Conservation (phyloP, 1,140 invertebrate species). For the Microplitis demolitor region DNA sequence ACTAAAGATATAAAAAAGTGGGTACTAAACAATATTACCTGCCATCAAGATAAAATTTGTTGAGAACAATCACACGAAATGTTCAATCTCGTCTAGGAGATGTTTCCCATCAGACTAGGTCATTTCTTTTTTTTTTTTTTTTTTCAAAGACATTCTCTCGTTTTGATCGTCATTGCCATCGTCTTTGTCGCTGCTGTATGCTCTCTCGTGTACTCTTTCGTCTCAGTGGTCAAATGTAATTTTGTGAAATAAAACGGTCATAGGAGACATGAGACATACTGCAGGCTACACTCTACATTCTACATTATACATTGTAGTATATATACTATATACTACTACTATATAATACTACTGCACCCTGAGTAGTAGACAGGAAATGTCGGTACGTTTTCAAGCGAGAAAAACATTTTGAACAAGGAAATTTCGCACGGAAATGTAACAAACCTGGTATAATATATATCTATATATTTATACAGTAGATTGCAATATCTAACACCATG, state of each 20-base stretch:
- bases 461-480: too few species aligned
- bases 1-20: background rate
- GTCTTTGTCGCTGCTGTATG: background rate
- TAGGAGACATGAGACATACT: background rate
- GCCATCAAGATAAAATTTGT: too few species aligned
- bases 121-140: background rate
- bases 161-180: background rate
- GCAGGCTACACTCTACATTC: too few species aligned
- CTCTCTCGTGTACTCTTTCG: background rate
- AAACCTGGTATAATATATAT: background rate
- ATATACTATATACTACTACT: too few species aligned
- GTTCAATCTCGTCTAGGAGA: slow-evolving; percentile 14
- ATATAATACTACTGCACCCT: too few species aligned
- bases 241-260: slow-evolving; percentile 1
- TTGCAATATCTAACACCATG: too few species aligned
- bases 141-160: background rate
- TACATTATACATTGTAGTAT: too few species aligned
- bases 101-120: background rate
- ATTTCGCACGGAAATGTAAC: slow-evolving; percentile 6
- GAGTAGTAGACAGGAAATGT: background rate
- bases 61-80: slow-evolving; percentile 2
- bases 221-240: background rate
- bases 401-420: background rate
- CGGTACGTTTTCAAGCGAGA: background rate
- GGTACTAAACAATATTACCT: slow-evolving; percentile 6